Evolutionary conservation across 2,888 invertebrate species (phyloP), one percentile per base, ranked within the genome.

Genomic region (Dioctria linearis): DNA sequence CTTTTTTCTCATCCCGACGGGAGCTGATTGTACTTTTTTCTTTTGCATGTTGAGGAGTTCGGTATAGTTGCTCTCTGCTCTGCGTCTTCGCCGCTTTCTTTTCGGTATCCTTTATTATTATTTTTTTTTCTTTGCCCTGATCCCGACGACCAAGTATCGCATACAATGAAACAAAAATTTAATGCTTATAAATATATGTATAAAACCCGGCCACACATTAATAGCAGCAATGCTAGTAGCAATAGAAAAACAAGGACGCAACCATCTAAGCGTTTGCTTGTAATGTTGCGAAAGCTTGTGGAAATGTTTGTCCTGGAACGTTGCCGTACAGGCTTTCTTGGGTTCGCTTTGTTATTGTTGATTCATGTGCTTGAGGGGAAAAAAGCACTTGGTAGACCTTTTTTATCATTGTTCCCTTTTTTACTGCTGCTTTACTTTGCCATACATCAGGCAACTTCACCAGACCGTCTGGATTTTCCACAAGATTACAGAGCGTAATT

Each of bases 401-500:
- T 59, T 59, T 54, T 37, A 54, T 71, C 54, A 43, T 75, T 75
- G 57, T 75, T 40, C 43, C 46, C 61, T 75, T 61, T 54, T 54
- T 54, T 46, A n/a, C 61, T 37, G 57, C 57, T 57, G 13, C 43
- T 13, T 9, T 75, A 59, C 43, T 75, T 43, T 25, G n/a, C 42
- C 43, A 40, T 59, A 40, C 13, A 8, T 13, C 57, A 40, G 9
- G 42, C 46, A 75, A 40, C n/a, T 54, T 54, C 43, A 51, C 61
- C 9, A 59, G 75, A 65, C 65, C 51, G 63, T 63, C 61, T 63
- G 78, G 46, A 78, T 65, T 78, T 78, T 78, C 78, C 78, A 46
- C 63, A 78, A 78, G 78, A 76, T 76, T 76, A 76, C 59, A 42
- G 73, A 49, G 9, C 51, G 51, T 78, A 78, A 78, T 78, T 78